Conservation (phyloP, 2,888 invertebrate genomes). For the Reticulitermes lucifugus region DNA sequence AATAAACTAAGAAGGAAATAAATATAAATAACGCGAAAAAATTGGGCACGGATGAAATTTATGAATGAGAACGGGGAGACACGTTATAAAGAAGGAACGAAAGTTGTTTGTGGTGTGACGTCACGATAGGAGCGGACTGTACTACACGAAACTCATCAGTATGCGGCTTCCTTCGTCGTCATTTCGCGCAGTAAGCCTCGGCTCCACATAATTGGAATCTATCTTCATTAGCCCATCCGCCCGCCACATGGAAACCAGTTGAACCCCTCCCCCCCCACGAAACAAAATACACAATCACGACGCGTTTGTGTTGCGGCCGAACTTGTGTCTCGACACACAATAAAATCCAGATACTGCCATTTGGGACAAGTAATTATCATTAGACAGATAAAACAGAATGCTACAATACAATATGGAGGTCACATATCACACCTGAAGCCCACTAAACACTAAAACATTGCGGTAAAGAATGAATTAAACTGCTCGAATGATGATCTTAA, state of each 20-base stretch:
- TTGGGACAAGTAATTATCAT: conserved; percentile 33
- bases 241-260: conserved; percentile 26
- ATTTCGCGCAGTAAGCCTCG: conserved; percentile 41
- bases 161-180: conserved; percentile 37
- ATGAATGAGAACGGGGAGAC: too few species aligned
- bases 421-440: background rate
- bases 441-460: background rate
- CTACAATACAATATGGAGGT: background rate
- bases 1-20: too few species aligned
- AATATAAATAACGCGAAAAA: too few species aligned
- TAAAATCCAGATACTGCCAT: conserved; percentile 32
- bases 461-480: background rate
- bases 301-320: conserved; percentile 18
- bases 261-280: background rate
- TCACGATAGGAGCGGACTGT: background rate
- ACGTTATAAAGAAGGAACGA: too few species aligned
- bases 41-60: too few species aligned
- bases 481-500: background rate
- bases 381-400: conserved; percentile 9
- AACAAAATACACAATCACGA: conserved; percentile 34
- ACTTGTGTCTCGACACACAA: background rate
- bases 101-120: conserved; percentile 2
- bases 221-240: conserved; percentile 48
- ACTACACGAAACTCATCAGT: conserved; percentile 43
- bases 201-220: conserved; percentile 48